Percentiles rank a stretch among this genome's conserved stretches.
Evolutionary conservation across 2,113 vertebrate species (phyloP).

Genomic region (Lagenorhynchus albirostris): DNA sequence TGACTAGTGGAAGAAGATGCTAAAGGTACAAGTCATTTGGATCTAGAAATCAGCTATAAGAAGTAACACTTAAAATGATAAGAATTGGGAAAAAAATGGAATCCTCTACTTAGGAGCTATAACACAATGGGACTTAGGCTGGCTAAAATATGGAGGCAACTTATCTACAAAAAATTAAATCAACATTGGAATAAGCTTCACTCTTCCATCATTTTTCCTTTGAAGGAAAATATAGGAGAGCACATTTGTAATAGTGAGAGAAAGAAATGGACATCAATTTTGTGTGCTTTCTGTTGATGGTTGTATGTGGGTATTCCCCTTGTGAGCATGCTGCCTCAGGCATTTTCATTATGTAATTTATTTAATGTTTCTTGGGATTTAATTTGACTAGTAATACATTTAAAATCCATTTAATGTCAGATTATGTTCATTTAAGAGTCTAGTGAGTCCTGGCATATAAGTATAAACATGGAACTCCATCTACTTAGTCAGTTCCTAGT

Average conservation of each 20-base stretch:
- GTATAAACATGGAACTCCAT: neutral
- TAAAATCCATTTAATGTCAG: constrained; percentile 56
- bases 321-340: neutral
- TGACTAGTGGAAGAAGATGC: neutral
- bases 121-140: neutral
- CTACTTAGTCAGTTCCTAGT: neutral
- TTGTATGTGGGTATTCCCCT: neutral
- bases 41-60: neutral
- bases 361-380: constrained; percentile 43
- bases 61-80: neutral
- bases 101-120: neutral
- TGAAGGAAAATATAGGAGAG: neutral
- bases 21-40: neutral
- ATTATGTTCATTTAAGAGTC: constrained; percentile 18
- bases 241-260: neutral
- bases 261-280: neutral
- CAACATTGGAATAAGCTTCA: neutral
- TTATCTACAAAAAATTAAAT: neutral
- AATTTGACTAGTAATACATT: constrained; percentile 38
- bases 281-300: neutral
- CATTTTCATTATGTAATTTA: constrained; percentile 42
- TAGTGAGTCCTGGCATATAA: neutral
- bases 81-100: neutral
- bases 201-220: constrained; percentile 4
- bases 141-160: neutral